A percentile compares a stretch with the other conserved stretches of the same genome.
These are phyloP conservation scores for Phainopepla nitens DNA, from an alignment of 2,113 vertebrate genomes.

Conservation along the genomic window DNA sequence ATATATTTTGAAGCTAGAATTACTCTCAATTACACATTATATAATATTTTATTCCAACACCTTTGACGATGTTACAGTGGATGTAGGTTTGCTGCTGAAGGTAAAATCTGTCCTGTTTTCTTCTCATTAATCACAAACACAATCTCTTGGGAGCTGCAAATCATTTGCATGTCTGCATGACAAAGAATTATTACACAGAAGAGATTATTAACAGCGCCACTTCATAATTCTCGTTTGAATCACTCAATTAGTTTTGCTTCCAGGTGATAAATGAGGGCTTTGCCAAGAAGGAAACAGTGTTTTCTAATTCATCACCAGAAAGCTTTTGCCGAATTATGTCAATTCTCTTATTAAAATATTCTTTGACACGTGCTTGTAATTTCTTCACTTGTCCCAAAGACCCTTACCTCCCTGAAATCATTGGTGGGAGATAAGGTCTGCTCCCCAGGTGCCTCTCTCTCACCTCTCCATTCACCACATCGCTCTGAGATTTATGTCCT, in stretches of 20 bases:
- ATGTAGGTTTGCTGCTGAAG: background rate
- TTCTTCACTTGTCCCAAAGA: background rate
- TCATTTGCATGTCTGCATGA: background rate
- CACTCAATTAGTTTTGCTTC: conserved; percentile 2
- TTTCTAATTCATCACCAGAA: background rate
- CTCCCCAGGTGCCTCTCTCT: background rate
- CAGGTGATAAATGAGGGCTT: background rate
- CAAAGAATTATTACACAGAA: background rate
- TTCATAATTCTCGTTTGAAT: background rate
- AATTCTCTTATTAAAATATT: background rate
- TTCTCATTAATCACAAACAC: background rate
- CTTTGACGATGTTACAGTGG: background rate
- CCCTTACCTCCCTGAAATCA: background rate
- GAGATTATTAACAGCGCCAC: background rate
- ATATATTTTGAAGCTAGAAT: background rate
- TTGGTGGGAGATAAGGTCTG: accelerated
- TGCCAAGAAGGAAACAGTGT: background rate
- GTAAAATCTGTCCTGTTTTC: background rate
- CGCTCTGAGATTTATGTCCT: background rate
- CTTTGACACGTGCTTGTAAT: background rate
- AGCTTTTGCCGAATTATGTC: background rate
- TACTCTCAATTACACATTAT: background rate
- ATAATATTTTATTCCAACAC: background rate
- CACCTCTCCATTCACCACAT: background rate
- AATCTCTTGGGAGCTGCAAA: conserved; percentile 3